Base-by-base conservation (phyloP, 2,888 invertebrate genomes). In the Hemaris fuciformis region DNA sequence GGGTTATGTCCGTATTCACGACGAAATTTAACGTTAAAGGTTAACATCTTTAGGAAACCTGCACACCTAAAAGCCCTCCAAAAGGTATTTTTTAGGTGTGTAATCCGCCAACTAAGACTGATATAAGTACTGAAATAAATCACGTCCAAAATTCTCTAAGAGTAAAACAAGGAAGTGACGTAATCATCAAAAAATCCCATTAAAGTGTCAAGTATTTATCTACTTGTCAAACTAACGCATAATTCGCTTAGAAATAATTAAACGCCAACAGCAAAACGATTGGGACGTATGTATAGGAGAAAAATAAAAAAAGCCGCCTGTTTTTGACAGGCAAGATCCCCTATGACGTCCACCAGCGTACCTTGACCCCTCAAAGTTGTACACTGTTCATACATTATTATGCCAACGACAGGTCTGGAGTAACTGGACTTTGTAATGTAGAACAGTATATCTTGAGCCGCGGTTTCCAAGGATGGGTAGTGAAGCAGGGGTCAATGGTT, bases 241-340 rank as follows among this genome's bases (percentile, higher is more conserved):
- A 53, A 53, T 53, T 53, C 53, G 53, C 27, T 53, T 53, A 53
- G 18, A 53, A 53, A 18, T 31, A 53, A 53, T 53, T 53, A 53
- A 53, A 53, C 31, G 53, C 31, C 53, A 53, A 8, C 27, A 18
- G 18, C 31, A 53, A 38, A 38, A 38, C 38, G 38, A 38, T 38
- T 38, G 38, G 38, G 4, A 38, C 38, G 18, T 4, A 53, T 18
- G 27, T 53, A 53, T 53, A 27, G 27, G 10, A 27, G 27, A 53
- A 15, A 53, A 38, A 38, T 38, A 38, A 76, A 84, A 85, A 76
- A 74, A 77, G 70, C 68, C 82, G 53, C 53, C 18, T 90, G 84
- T 89, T 87, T 87, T 84, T 87, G 86, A 87, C 88, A 85, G 81
- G 79, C 43, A 42, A 48, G 48, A 46, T 53, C 53, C 58, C 42